Base-by-base conservation (phyloP, 2,113 vertebrate species). In the Catharus minimus region DNA sequence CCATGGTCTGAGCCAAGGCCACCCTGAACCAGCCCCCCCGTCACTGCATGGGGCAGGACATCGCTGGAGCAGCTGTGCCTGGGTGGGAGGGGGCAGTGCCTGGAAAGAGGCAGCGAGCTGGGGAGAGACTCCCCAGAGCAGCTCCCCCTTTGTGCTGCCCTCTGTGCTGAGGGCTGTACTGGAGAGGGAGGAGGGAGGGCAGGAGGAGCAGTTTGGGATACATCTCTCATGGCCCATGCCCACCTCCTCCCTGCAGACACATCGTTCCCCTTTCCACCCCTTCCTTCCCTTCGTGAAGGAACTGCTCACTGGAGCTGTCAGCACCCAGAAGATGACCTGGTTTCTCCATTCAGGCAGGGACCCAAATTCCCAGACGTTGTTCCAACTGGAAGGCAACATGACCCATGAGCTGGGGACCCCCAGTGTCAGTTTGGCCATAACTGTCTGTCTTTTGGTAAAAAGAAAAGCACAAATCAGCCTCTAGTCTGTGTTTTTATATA, bases 1-100 rank as follows among this genome's bases (percentile, higher is more conserved):
- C 0, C 1, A 7, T 1, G 7, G 8, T 61, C 49, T 28, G 26
- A 78, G 50, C 22, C 26, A 20, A 49, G 7, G 21, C 46, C 5
- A 1, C 22, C 26, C 55, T 65, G 2, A 61, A 17, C 7, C 53
- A 39, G 9, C 12, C 3, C 2, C 2, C 13, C 18, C 0, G 0
- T 36, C 10, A 1, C 5, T 57, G 44, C 47, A 28, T 17, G 14
- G 52, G 28, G 15, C 56, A 68, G 68, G 55, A 49, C 30, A 2
- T 1, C 4, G 4, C 71, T 50, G 7, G 66, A 15, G 49, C 76
- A 41, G 81, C 68, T 55, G 36, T 0, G 4, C 49, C 3, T 11
- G 36, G 21, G 16, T 27, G 55, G 36, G 47, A 77, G 52, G 33
- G 22, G 56, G 6, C 65, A 47, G 1, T 41, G 23, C 4, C 46